Evolutionary conservation across 2,797 vertebrate species (phyloP).

Genomic region (Bradypodion pumilum): DNA sequence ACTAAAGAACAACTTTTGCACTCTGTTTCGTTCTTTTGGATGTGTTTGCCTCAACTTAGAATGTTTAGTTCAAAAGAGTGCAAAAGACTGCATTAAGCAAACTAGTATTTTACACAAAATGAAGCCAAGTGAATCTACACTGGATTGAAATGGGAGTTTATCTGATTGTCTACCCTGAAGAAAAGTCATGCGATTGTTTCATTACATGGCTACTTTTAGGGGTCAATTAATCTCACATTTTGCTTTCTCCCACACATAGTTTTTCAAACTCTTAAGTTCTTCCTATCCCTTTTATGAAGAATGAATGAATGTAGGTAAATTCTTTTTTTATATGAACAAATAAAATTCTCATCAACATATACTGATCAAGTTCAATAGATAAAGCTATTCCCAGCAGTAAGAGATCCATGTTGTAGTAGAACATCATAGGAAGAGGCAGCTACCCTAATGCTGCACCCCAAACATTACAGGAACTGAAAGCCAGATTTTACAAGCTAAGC

Average conservation of each 20-base stretch:
- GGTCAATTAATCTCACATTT: not conserved
- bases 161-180: not conserved
- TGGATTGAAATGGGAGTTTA: not conserved
- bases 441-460: not conserved
- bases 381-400: not conserved
- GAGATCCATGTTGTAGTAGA: not conserved
- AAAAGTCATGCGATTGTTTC: not conserved
- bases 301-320: not conserved
- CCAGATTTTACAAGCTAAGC: not conserved
- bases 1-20: conserved; percentile 58
- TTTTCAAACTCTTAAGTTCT: not conserved
- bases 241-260: not conserved
- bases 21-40: conserved; percentile 46
- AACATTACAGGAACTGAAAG: not conserved
- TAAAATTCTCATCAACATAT: not conserved
- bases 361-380: not conserved
- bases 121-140: not conserved
- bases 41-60: not conserved
- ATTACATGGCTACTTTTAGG: not conserved
- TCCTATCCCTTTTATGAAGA: not conserved
- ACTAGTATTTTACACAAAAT: not conserved
- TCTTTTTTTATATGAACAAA: not conserved
- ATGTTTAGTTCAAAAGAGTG: not conserved
- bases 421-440: not conserved
- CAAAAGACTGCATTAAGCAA: not conserved